Evolutionary conservation across 2,797 vertebrate genomes (phyloP).

Genomic region (Gallinago nigripennis): DNA sequence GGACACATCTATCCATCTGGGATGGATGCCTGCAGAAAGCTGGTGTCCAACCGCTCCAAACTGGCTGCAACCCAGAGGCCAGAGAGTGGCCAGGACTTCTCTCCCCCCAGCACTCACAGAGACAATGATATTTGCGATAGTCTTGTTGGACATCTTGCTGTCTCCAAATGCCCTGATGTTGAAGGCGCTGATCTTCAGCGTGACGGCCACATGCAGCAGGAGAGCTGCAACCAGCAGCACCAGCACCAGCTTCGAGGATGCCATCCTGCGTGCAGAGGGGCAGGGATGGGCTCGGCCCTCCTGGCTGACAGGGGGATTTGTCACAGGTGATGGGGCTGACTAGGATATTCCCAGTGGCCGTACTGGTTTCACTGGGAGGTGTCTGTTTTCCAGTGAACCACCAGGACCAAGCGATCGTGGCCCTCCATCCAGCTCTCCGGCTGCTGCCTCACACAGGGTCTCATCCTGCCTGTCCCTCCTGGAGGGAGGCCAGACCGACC

Average conservation of each 20-base stretch:
- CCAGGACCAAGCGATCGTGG: not conserved
- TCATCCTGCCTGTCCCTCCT: not conserved
- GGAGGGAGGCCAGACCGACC: not conserved
- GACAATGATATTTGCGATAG: constrained; percentile 51
- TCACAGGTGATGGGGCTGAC: not conserved
- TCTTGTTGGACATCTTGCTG: constrained; percentile 74
- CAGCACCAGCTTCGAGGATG: not conserved
- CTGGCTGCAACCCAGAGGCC: not conserved
- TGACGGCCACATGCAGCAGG: constrained; percentile 6
- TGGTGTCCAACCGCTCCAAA: not conserved
- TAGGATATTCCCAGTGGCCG: not conserved
- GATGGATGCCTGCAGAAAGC: not conserved
- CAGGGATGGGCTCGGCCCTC: not conserved
- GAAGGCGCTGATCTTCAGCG: constrained; percentile 69
- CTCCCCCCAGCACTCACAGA: constrained; percentile 46
- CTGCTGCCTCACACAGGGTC: not conserved
- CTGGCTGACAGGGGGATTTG: not conserved
- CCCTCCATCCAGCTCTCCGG: not conserved
- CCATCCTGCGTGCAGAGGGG: constrained; percentile 23
- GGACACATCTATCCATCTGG: not conserved
- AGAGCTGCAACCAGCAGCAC: not conserved
- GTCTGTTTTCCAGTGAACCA: not conserved
- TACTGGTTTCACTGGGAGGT: not conserved
- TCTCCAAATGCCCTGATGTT: constrained; percentile 76
- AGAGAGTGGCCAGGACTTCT: not conserved